Evolutionary conservation across 2,888 invertebrate genomes (phyloP).

Genomic region (Heliconius sara): DNA sequence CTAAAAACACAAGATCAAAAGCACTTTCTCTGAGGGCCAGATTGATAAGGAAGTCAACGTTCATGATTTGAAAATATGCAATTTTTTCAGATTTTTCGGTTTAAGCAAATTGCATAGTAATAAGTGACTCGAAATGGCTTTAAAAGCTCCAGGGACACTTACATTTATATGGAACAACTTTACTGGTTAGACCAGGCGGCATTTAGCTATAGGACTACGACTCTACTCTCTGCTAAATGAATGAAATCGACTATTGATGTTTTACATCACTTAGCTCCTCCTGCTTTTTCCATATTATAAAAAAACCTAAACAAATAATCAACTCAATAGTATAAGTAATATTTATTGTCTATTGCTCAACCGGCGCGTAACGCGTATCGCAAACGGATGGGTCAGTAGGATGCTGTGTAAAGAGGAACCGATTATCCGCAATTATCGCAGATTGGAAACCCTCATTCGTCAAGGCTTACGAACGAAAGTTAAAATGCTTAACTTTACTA

Average conservation of each 20-base stretch:
- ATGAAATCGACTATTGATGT: too few species aligned
- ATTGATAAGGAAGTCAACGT: too few species aligned
- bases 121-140: too few species aligned
- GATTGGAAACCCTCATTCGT: constrained; percentile 42
- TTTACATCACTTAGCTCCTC: not conserved
- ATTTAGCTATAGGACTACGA: too few species aligned
- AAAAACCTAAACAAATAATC: not conserved
- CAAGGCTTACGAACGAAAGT: constrained; percentile 48
- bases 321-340: not conserved
- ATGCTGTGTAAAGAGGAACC: constrained; percentile 47
- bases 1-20: not conserved
- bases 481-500: constrained; percentile 35
- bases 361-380: constrained; percentile 34
- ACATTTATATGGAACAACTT: too few species aligned
- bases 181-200: too few species aligned
- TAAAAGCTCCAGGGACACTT: too few species aligned
- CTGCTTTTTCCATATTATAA: not conserved
- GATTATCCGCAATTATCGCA: constrained; percentile 48
- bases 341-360: constrained; percentile 33
- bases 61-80: too few species aligned
- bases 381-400: constrained; percentile 45
- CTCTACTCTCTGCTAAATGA: too few species aligned
- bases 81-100: too few species aligned
- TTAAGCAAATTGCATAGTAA: too few species aligned
- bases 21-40: not conserved